A percentile compares a stretch with the other conserved stretches of the same genome.
Conservation (phyloP, 2,113 vertebrate genomes). For the Sigmodon hispidus region DNA sequence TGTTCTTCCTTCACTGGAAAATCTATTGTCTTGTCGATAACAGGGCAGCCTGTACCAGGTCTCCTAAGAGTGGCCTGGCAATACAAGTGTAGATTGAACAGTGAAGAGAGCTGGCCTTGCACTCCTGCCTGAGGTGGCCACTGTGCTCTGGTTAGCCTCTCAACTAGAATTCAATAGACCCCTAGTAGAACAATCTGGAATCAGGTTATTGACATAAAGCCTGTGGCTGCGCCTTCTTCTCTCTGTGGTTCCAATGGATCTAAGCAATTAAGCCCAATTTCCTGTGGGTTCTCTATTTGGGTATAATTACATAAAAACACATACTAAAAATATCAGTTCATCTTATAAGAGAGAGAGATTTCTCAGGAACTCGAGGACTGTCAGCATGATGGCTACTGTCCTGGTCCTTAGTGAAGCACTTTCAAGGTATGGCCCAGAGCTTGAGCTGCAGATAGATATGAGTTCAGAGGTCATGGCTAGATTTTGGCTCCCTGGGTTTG, state of each 20-base stretch:
- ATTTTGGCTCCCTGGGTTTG: neutral
- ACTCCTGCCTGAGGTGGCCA: neutral
- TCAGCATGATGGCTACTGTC: accelerated
- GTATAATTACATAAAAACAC: neutral
- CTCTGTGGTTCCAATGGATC: neutral
- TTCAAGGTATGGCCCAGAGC: neutral
- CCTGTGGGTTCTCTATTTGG: neutral
- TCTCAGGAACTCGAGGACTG: neutral
- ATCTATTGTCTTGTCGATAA: neutral
- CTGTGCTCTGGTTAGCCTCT: neutral
- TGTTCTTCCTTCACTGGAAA: neutral
- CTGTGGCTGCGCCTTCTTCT: neutral
- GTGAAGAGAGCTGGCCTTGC: neutral
- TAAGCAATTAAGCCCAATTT: neutral
- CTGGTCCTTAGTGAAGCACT: neutral
- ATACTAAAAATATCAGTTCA: neutral
- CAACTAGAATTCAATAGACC: neutral
- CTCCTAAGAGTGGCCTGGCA: neutral
- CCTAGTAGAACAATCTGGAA: neutral
- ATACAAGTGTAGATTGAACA: neutral
- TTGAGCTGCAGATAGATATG: neutral
- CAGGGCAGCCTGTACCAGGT: neutral
- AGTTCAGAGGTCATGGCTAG: neutral
- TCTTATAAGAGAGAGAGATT: neutral
- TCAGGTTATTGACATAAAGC: neutral